Evolutionary conservation across 2,888 invertebrate genomes (phyloP).

Genomic region (Amiota mariae): DNA sequence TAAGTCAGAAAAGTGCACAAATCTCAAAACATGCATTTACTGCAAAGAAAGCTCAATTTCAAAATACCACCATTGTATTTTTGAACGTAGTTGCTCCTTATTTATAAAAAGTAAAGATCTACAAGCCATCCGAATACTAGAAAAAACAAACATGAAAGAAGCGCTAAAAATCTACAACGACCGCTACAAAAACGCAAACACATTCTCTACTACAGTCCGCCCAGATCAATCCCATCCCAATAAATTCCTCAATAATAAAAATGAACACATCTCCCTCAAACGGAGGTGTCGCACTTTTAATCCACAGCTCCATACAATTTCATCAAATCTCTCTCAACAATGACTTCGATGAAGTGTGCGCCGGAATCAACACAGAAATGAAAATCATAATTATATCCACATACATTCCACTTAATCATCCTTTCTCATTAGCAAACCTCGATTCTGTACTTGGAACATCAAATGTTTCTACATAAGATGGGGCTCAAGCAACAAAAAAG

Average conservation of each 20-base stretch:
- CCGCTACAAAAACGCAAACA: no score
- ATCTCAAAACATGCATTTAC: not conserved
- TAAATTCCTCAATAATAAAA: not conserved
- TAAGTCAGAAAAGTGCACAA: not conserved
- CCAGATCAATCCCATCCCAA: not conserved
- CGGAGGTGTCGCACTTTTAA: no score
- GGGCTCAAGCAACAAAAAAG: not conserved
- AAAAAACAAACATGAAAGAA: not conserved
- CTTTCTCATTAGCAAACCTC: no score
- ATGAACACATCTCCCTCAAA: not conserved
- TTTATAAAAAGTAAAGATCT: not conserved
- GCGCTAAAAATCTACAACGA: not conserved
- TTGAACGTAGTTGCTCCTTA: not conserved
- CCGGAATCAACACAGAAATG: not conserved
- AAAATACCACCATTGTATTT: not conserved
- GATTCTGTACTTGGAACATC: not conserved
- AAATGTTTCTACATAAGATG: not conserved
- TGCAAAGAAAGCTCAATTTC: not conserved
- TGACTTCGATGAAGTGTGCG: not conserved
- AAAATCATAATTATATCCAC: no score
- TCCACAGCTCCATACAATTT: not conserved
- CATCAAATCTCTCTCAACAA: not conserved
- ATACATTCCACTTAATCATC: no score
- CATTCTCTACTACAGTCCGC: no score
- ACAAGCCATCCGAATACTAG: not conserved